Conservation (phyloP, 2,797 vertebrate species). For the Hydrophis major region DNA sequence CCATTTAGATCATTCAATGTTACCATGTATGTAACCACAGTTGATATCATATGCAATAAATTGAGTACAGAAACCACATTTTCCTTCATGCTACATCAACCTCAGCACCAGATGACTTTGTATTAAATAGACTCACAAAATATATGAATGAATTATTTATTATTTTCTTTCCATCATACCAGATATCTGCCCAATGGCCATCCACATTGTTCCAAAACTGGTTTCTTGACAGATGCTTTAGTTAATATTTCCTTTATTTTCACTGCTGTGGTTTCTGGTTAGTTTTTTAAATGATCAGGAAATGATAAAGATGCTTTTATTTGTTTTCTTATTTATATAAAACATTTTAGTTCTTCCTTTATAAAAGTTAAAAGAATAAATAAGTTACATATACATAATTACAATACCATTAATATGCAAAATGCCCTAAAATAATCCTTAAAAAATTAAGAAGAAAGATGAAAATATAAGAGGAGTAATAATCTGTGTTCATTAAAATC, state of each 20-base stretch:
- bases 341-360: not conserved
- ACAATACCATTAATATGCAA: not conserved
- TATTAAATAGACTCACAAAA: slow-evolving; percentile 4
- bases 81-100: slow-evolving; percentile 13
- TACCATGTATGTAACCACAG: not conserved
- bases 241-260: slow-evolving; percentile 1
- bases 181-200: not conserved
- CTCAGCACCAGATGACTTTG: not conserved
- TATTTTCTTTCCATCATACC: slow-evolving; percentile 12
- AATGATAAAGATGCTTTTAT: not conserved
- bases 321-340: not conserved
- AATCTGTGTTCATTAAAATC: not conserved
- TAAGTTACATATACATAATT: not conserved
- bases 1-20: not conserved
- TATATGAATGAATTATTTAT: not conserved
- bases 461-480: not conserved
- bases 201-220: slow-evolving; percentile 17
- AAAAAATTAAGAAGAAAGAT: not conserved
- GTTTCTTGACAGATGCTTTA: not conserved
- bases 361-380: not conserved
- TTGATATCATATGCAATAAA: slow-evolving; percentile 12
- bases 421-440: not conserved
- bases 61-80: not conserved
- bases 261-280: rapidly evolving
- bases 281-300: rapidly evolving